A percentile compares a stretch with the other conserved stretches of the same genome.
These are phyloP conservation scores for Lasioglossum zephyrum DNA, from an alignment of 2,888 invertebrate genomes.

Conservation along the genomic window DNA sequence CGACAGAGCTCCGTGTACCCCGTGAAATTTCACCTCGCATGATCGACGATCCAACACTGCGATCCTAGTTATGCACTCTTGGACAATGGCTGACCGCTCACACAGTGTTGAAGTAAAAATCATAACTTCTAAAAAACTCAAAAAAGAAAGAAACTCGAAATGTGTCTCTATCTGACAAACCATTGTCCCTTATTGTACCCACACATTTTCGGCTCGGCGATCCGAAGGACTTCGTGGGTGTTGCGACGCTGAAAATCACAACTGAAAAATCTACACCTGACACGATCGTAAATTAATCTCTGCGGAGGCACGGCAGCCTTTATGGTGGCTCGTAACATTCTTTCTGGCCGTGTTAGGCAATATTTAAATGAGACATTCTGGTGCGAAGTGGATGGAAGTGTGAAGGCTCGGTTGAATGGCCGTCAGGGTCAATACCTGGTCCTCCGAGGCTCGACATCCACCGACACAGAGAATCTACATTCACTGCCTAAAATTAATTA, in stretches of 20 bases:
- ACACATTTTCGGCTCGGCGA: background rate
- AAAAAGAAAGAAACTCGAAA: background rate
- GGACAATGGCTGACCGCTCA: too few species aligned
- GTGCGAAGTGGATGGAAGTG: constrained; percentile 13
- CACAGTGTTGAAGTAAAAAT: too few species aligned
- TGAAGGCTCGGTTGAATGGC: constrained; percentile 16
- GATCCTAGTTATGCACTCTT: background rate
- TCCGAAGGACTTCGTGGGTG: constrained; percentile 5
- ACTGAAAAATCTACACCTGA: constrained; percentile 13
- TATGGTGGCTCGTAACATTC: constrained; percentile 13
- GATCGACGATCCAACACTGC: background rate
- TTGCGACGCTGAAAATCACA: constrained; percentile 4
- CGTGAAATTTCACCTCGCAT: background rate
- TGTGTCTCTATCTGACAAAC: constrained; percentile 1
- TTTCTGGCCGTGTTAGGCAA: constrained; percentile 11
- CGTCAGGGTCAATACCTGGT: constrained; percentile 9
- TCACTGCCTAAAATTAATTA: background rate
- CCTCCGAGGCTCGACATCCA: background rate
- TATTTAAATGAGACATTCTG: constrained; percentile 24
- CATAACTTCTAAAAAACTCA: too few species aligned
- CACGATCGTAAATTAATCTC: constrained; percentile 8
- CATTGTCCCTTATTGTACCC: background rate
- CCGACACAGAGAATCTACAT: background rate
- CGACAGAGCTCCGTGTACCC: constrained; percentile 4
- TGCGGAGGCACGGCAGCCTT: background rate